Evolutionary conservation across 37 sponge, comb jelly and placozoan species (phyloP).

Genomic region (Mnemiopsis leidyi): DNA sequence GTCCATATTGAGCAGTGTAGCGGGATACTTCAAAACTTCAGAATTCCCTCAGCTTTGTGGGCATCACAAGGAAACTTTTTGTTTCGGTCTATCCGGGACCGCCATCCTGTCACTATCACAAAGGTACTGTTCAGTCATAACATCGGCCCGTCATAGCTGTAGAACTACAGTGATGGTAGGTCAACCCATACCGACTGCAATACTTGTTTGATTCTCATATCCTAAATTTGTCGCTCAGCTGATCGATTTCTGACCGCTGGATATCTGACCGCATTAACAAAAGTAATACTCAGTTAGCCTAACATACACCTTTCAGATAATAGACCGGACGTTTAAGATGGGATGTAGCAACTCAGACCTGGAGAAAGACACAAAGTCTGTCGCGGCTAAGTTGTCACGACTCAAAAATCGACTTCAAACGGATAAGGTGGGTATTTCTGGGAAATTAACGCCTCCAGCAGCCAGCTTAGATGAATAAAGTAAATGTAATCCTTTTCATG

Average conservation of each 20-base stretch:
- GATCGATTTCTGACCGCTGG: too few species aligned
- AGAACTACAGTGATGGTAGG: too few species aligned
- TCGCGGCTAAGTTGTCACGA: conserved; percentile 76
- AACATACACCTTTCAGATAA: conserved; percentile 26
- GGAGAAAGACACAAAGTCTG: conserved; percentile 73
- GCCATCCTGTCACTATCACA: conserved; percentile 86
- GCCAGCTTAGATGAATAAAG: too few species aligned
- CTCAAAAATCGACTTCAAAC: conserved; percentile 86
- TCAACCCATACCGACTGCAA: too few species aligned
- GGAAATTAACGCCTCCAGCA: not conserved
- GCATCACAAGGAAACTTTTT: conserved; percentile 76
- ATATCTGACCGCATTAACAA: too few species aligned
- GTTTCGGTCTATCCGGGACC: conserved; percentile 83
- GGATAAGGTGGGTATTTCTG: conserved; percentile 68
- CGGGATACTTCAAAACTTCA: not conserved
- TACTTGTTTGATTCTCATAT: too few species aligned
- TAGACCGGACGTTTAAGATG: conserved; percentile 21
- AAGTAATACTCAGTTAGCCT: too few species aligned
- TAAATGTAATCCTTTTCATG: not conserved
- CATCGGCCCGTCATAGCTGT: not conserved
- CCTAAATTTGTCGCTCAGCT: too few species aligned
- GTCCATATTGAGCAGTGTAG: not conserved
- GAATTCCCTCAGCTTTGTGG: not conserved
- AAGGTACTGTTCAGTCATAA: conserved; percentile 70
- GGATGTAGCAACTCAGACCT: conserved; percentile 66